phyloP scores from a whole-genome alignment of 2,113 vertebrate genomes.

The Syrrhaptes paradoxus region DNA sequence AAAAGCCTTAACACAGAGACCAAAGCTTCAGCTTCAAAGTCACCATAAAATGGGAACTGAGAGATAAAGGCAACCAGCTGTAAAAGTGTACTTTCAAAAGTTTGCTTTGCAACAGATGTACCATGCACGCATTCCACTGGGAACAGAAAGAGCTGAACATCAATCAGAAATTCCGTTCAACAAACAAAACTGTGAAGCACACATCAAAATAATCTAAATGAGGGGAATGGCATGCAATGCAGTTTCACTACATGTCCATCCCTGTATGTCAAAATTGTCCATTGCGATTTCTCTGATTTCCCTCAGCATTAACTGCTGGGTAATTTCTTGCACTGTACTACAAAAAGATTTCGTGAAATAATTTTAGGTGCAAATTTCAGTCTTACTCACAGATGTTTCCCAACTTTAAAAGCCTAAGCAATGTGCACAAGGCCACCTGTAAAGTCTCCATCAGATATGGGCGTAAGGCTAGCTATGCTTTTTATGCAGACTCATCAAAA shows the following conservation, averaged over 20 bases:
- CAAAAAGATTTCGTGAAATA: background rate
- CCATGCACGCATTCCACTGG: background rate
- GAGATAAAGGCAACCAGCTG: background rate
- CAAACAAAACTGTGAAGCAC: background rate
- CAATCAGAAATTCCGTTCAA: background rate
- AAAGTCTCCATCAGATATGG: background rate
- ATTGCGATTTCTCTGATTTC: background rate
- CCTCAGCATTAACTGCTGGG: background rate
- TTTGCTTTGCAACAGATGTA: background rate
- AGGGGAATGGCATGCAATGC: background rate
- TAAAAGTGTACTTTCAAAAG: background rate
- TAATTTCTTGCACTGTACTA: background rate
- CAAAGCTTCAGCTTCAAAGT: slow-evolving; percentile 34
- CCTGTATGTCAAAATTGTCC: background rate
- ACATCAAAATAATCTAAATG: background rate
- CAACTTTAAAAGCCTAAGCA: background rate
- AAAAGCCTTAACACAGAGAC: background rate
- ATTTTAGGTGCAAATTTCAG: background rate
- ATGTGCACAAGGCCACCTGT: background rate
- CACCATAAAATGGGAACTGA: background rate
- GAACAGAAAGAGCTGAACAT: background rate
- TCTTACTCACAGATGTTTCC: background rate
- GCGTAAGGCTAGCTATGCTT: background rate
- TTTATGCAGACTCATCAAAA: background rate
- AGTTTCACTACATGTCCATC: background rate